Conservation (phyloP, 2,888 invertebrate species). For the Leptinotarsa juncta region DNA sequence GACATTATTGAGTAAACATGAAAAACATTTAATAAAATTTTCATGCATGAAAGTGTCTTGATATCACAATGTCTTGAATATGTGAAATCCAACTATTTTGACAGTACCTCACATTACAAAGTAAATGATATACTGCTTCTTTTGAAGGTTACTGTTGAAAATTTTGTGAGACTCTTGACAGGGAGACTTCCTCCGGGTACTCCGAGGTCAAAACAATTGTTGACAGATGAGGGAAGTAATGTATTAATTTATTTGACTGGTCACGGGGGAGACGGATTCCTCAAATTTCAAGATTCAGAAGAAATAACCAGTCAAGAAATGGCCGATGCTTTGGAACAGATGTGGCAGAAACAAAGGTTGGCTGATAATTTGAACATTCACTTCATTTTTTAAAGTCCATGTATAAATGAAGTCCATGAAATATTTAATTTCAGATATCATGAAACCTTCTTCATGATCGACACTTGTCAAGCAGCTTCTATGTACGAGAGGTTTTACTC, state of each 20-base stretch:
- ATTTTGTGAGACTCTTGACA: slow-evolving; percentile 95
- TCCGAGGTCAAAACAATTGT: slow-evolving; percentile 92
- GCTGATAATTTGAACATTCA: slow-evolving; percentile 55
- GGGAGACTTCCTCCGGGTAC: slow-evolving; percentile 93
- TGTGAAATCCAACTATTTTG: no score
- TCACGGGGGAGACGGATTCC: slow-evolving; percentile 98
- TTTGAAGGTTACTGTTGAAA: slow-evolving; percentile 92
- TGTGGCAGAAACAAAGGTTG: slow-evolving; percentile 98
- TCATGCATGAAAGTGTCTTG: no score
- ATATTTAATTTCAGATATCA: slow-evolving; percentile 79
- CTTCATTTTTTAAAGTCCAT: no score
- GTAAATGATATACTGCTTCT: background rate
- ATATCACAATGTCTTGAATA: no score
- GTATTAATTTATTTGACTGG: slow-evolving; percentile 95
- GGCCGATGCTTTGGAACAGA: slow-evolving; percentile 98
- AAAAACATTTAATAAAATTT: no score
- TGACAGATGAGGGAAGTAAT: slow-evolving; percentile 97
- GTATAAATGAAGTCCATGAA: no score
- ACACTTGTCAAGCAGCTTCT: slow-evolving; percentile 99
- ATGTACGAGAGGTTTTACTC: slow-evolving; percentile 98
- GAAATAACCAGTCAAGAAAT: slow-evolving; percentile 98
- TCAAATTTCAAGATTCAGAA: slow-evolving; percentile 99
- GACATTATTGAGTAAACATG: no score
- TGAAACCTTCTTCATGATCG: slow-evolving; percentile 98
- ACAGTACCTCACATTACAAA: no score